phyloP scores from a whole-genome alignment of 2,113 vertebrate genomes.

The Neopipo cinnamomea region DNA sequence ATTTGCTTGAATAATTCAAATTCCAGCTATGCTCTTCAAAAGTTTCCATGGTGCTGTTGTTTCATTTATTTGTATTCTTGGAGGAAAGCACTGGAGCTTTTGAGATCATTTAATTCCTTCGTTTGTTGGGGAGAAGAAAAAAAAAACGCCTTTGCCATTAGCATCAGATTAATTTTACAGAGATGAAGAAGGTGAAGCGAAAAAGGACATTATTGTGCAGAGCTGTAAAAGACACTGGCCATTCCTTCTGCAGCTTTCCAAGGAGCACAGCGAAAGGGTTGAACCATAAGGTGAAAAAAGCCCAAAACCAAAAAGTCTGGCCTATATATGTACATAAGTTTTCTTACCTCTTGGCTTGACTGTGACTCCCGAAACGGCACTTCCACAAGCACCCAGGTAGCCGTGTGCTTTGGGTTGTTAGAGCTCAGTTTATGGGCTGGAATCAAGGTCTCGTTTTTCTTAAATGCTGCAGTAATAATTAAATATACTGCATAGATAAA shows the following conservation, averaged over 20 bases:
- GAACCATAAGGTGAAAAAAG: not conserved
- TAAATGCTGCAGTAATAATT: not conserved
- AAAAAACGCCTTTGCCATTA: not conserved
- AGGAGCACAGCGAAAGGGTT: not conserved
- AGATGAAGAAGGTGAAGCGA: not conserved
- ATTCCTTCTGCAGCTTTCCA: not conserved
- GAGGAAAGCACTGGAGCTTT: not conserved
- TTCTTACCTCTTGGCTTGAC: not conserved
- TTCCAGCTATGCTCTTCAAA: not conserved
- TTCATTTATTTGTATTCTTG: not conserved
- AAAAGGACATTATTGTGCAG: not conserved
- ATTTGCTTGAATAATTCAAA: not conserved
- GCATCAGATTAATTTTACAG: not conserved
- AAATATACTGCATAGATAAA: not conserved
- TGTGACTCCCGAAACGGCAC: not conserved
- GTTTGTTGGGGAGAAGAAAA: not conserved
- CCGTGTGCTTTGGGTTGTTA: not conserved
- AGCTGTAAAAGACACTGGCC: not conserved
- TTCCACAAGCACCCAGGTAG: not conserved
- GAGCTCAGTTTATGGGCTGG: not conserved
- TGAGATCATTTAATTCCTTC: not conserved
- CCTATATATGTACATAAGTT: fast-evolving
- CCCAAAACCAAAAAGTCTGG: not conserved
- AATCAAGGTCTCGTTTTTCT: not conserved
- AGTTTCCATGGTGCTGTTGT: not conserved